phyloP scores from a whole-genome alignment of 2,888 invertebrate genomes.

The Ectemnius cavifrons region DNA sequence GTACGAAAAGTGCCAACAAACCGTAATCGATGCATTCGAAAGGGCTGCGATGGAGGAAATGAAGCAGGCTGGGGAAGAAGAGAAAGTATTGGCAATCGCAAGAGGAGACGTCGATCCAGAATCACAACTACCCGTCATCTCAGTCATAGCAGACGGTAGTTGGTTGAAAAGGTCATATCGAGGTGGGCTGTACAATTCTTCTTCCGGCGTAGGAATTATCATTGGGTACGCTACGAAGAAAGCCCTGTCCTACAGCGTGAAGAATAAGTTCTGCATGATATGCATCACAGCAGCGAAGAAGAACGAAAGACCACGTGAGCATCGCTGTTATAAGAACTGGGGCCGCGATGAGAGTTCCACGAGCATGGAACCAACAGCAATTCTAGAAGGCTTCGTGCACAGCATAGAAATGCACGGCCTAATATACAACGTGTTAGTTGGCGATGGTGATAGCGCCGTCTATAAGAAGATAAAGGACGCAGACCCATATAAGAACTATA shows the following conservation, averaged over 20 bases:
- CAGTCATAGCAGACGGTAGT: too few relatives aligned
- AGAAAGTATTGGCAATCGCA: constrained; percentile 30
- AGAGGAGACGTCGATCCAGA: constrained; percentile 33
- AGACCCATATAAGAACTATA: neutral
- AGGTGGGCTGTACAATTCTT: too few relatives aligned
- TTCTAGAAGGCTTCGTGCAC: constrained; percentile 50
- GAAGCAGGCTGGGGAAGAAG: neutral
- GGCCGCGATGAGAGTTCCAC: constrained; percentile 17
- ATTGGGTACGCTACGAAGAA: constrained; percentile 41
- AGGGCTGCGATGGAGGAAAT: constrained; percentile 16
- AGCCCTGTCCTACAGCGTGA: constrained; percentile 1
- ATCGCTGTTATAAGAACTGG: constrained; percentile 62
- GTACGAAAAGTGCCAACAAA: constrained; percentile 21
- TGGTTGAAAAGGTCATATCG: too few relatives aligned
- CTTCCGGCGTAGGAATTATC: too few relatives aligned
- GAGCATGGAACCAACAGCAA: constrained; percentile 37
- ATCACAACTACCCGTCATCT: constrained; percentile 39
- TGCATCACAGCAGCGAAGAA: neutral
- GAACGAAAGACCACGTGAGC: neutral
- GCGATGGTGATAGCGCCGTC: constrained; percentile 60
- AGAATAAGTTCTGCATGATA: neutral
- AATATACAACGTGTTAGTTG: constrained; percentile 37
- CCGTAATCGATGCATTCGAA: too few relatives aligned
- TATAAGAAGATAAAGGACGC: constrained; percentile 10
- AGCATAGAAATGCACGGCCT: constrained; percentile 44